Percentiles rank a stretch among this genome's conserved stretches.
Evolutionary conservation across 1,140 invertebrate genomes (phyloP).

Genomic region (Centruroides sculpturatus): DNA sequence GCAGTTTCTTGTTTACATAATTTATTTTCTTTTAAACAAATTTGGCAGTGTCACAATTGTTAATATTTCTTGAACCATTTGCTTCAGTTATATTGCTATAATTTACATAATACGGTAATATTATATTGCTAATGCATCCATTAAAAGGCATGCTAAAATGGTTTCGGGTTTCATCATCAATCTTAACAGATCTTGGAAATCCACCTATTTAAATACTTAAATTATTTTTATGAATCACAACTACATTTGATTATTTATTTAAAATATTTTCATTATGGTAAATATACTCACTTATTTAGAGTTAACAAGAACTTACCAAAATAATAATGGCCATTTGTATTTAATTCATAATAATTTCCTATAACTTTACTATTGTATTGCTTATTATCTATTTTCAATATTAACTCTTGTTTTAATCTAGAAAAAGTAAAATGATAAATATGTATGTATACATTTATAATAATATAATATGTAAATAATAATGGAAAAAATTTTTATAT

Average conservation of each 20-base stretch:
- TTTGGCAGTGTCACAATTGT: no score
- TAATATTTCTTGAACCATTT: no score
- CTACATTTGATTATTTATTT: not conserved
- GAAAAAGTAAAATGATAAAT: not conserved
- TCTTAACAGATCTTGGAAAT: slow-evolving; percentile 3
- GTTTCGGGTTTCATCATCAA: slow-evolving; percentile 13
- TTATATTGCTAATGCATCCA: slow-evolving; percentile 15
- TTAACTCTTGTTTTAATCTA: slow-evolving; percentile 11
- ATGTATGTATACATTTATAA: no score
- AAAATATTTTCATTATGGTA: not conserved
- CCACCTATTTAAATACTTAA: slow-evolving; percentile 1
- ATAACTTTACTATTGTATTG: slow-evolving; percentile 8
- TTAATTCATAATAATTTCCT: slow-evolving; percentile 15
- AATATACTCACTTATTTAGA: not conserved
- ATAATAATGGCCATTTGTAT: slow-evolving; percentile 11
- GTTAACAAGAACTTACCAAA: slow-evolving; percentile 5
- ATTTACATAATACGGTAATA: not conserved
- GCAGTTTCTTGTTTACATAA: no score
- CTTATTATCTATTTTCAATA: slow-evolving; percentile 7
- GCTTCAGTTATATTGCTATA: no score
- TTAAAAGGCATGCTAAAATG: slow-evolving; percentile 13
- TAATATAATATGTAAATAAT: not conserved
- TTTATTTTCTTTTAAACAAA: no score
- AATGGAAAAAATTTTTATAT: no score
- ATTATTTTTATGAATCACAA: no score